phyloP scores from a whole-genome alignment of 2,113 vertebrate species.

The Macrotis lagotis region DNA sequence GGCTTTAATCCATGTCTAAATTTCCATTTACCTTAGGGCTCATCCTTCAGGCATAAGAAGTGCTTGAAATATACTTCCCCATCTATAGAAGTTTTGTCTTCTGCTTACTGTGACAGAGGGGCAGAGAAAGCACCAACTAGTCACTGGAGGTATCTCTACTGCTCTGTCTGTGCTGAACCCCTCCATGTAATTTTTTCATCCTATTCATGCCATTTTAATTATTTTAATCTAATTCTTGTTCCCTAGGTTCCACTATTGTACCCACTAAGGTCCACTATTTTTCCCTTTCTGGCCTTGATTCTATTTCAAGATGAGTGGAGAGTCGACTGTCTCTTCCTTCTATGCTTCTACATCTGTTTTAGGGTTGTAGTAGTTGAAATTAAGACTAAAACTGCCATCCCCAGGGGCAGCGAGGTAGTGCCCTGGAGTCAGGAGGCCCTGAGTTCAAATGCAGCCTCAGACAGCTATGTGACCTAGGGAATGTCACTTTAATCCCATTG shows the following conservation, averaged over 20 bases:
- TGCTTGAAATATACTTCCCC: not conserved
- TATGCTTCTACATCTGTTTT: not conserved
- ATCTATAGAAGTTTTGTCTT: not conserved
- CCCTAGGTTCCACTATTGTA: not conserved
- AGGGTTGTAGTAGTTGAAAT: not conserved
- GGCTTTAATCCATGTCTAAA: slow-evolving; percentile 2
- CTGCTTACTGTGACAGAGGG: not conserved
- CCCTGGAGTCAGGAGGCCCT: no score
- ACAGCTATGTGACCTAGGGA: no score
- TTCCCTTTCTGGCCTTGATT: not conserved
- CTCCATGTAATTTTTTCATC: no score
- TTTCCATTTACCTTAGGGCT: slow-evolving; percentile 7
- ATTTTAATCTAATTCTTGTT: not conserved
- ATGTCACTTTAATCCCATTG: no score
- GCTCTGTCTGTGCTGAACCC: not conserved
- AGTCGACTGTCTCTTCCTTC: not conserved
- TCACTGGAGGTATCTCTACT: not conserved
- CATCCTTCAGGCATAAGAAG: not conserved
- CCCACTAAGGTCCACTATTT: not conserved
- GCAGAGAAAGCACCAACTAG: not conserved
- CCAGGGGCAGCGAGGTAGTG: no score
- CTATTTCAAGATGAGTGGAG: rapidly evolving
- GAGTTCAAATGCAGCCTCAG: no score
- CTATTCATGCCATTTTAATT: no score
- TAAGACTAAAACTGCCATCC: not conserved